Conservation (phyloP, 2,797 vertebrate genomes). For the Lepilemur septentrionalis region DNA sequence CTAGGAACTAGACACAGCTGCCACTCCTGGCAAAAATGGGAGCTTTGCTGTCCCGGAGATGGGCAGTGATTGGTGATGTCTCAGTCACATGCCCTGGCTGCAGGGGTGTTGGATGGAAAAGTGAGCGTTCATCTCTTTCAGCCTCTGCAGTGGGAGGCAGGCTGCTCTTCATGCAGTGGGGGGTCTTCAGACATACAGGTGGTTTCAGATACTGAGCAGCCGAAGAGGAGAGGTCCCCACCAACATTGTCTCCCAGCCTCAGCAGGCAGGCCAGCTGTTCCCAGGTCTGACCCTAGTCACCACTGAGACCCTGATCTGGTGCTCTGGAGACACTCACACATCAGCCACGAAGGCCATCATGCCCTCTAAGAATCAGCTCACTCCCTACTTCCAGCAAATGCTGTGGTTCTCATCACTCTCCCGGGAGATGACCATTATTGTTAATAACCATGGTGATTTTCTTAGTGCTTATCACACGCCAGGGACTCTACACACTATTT, state of each 20-base stretch:
- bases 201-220: background rate
- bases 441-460: background rate
- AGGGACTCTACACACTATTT: background rate
- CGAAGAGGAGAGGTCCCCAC: background rate
- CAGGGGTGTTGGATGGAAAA: background rate
- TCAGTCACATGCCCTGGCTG: too few relatives aligned
- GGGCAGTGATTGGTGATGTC: background rate
- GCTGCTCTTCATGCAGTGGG: background rate
- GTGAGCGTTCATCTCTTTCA: background rate
- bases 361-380: background rate
- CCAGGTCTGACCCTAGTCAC: background rate
- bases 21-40: background rate
- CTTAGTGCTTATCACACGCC: background rate
- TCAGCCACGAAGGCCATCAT: background rate
- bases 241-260: background rate
- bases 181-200: background rate
- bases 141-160: background rate
- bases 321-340: background rate
- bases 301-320: background rate
- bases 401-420: background rate
- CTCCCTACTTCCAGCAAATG: background rate
- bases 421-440: background rate
- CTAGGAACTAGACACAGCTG: background rate
- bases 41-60: background rate
- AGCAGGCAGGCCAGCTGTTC: background rate